phyloP scores from a whole-genome alignment of 2,113 vertebrate species.

The Myotis lucifugus region DNA sequence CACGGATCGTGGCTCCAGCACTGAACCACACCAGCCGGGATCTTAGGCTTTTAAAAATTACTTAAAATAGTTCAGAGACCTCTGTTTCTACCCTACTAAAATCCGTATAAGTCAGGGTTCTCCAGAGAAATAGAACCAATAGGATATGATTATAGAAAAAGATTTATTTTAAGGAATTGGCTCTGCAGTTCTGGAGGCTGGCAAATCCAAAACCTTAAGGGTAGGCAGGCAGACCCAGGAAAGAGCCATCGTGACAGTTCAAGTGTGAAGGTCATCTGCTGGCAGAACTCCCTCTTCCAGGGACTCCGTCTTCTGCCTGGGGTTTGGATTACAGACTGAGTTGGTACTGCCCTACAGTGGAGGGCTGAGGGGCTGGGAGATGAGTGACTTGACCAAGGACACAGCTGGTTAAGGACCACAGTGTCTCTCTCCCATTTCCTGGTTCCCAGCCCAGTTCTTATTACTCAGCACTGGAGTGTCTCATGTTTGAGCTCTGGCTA shows the following conservation, averaged over 20 bases:
- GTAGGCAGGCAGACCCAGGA: not conserved
- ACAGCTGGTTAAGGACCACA: not conserved
- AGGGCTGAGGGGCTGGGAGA: not conserved
- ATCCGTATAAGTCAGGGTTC: not conserved
- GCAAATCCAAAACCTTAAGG: not conserved
- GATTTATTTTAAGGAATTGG: constrained; percentile 42
- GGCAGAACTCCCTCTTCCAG: not conserved
- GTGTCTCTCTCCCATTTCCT: not conserved
- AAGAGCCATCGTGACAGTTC: not conserved
- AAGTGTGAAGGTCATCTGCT: not conserved
- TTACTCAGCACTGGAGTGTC: not conserved
- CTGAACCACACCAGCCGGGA: no score
- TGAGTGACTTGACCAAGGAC: not conserved
- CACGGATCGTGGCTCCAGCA: no score
- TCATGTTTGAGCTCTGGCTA: not conserved
- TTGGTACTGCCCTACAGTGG: not conserved
- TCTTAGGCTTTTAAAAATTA: not conserved
- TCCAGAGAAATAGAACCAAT: not conserved
- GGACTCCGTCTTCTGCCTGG: not conserved
- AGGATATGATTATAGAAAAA: not conserved
- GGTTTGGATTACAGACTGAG: not conserved
- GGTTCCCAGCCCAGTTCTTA: not conserved
- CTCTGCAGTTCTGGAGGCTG: not conserved
- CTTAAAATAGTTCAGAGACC: constrained; percentile 5
- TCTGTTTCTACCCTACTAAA: not conserved